A percentile compares a stretch with the other conserved stretches of the same genome.
phyloP scores from a whole-genome alignment of 2,888 invertebrate genomes.

The Beris chalybata region DNA sequence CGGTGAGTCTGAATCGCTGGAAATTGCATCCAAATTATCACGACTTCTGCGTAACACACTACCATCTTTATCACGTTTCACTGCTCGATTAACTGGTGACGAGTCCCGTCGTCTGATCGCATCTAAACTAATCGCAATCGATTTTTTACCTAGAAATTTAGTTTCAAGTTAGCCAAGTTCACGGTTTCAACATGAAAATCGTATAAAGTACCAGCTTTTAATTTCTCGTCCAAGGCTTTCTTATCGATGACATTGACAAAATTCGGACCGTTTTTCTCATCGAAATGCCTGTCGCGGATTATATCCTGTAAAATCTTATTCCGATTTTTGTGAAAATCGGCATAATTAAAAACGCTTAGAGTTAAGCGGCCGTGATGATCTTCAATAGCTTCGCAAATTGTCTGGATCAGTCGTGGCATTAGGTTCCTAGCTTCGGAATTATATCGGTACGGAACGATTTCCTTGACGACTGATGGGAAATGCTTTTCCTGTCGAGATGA shows the following conservation, averaged over 20 bases:
- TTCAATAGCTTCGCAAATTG: slow-evolving; percentile 70
- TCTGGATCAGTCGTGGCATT: slow-evolving; percentile 59
- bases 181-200: neutral
- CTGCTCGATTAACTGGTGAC: slow-evolving; percentile 47
- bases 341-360: slow-evolving; percentile 68
- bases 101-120: neutral
- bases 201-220: slow-evolving; percentile 32
- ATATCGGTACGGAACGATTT: slow-evolving; percentile 64
- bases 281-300: slow-evolving; percentile 67
- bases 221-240: slow-evolving; percentile 47
- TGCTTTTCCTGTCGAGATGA: slow-evolving; percentile 51
- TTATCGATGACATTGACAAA: slow-evolving; percentile 59
- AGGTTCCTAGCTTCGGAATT: slow-evolving; percentile 62
- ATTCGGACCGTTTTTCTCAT: slow-evolving; percentile 61
- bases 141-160: slow-evolving; percentile 13
- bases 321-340: slow-evolving; percentile 69
- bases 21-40: slow-evolving; percentile 43
- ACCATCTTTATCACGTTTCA: slow-evolving; percentile 45
- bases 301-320: slow-evolving; percentile 65
- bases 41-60: slow-evolving; percentile 34
- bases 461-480: slow-evolving; percentile 61
- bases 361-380: slow-evolving; percentile 71
- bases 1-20: slow-evolving; percentile 48
- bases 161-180: neutral
- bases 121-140: neutral